Percentiles rank a stretch among this genome's conserved stretches.
Evolutionary conservation across 2,113 vertebrate species (phyloP).

Genomic region (Prionailurus bengalensis): DNA sequence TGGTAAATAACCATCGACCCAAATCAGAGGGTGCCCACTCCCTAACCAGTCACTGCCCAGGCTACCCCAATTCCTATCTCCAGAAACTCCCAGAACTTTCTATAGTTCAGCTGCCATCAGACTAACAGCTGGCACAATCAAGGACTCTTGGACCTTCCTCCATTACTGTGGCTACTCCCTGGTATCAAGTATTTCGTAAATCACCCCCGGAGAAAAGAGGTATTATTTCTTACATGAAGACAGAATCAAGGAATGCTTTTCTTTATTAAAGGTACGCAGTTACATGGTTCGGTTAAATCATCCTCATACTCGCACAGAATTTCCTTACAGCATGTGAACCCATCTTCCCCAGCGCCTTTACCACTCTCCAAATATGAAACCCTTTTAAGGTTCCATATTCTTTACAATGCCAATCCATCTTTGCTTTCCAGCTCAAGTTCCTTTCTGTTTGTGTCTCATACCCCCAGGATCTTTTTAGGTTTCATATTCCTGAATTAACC

Average conservation of each 20-base stretch:
- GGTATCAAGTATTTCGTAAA: conserved; percentile 14
- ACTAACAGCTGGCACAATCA: neutral
- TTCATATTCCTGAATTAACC: conserved; percentile 9
- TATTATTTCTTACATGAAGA: conserved; percentile 38
- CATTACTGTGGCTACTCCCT: neutral
- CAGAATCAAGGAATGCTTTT: conserved; percentile 47
- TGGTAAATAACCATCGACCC: neutral
- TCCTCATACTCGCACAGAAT: neutral
- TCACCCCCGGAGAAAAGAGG: conserved; percentile 33
- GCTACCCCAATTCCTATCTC: neutral
- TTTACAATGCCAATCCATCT: neutral
- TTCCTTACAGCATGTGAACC: neutral
- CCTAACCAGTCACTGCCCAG: neutral
- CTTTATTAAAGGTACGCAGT: conserved; percentile 28
- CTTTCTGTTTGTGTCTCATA: neutral
- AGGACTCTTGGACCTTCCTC: neutral
- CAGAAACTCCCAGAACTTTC: neutral
- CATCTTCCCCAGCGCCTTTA: neutral
- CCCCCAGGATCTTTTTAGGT: neutral
- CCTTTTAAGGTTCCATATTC: neutral
- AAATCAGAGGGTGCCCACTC: neutral
- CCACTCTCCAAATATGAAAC: neutral
- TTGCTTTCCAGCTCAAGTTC: neutral
- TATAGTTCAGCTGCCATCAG: neutral
- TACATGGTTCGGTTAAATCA: conserved; percentile 18